Conservation (phyloP, 2,113 vertebrate genomes). For the Heterocephalus glaber region DNA sequence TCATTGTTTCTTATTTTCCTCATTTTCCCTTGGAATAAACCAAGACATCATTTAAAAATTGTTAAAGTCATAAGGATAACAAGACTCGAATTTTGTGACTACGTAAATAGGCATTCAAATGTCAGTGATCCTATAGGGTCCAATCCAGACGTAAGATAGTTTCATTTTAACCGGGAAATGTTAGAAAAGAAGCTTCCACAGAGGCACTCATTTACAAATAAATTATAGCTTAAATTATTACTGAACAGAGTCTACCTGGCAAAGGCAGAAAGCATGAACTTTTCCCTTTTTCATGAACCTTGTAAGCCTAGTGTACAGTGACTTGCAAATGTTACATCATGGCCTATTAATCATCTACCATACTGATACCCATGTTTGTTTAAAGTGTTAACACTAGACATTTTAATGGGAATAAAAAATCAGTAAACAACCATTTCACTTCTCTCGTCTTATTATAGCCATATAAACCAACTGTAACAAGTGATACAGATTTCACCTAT, state of each 20-base stretch:
- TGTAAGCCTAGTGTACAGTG: slow-evolving; percentile 54
- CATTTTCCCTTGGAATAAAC: slow-evolving; percentile 52
- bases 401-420: slow-evolving; percentile 55
- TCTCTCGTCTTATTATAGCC: slow-evolving; percentile 39
- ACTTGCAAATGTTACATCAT: slow-evolving; percentile 44
- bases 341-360: slow-evolving; percentile 51
- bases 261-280: slow-evolving; percentile 45
- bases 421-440: slow-evolving; percentile 58
- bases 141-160: neutral
- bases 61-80: slow-evolving; percentile 47
- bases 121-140: slow-evolving; percentile 20
- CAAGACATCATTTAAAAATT: slow-evolving; percentile 25
- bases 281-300: slow-evolving; percentile 18
- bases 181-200: slow-evolving; percentile 59
- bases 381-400: slow-evolving; percentile 68
- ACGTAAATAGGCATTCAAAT: slow-evolving; percentile 47
- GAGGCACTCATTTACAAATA: slow-evolving; percentile 64
- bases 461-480: slow-evolving; percentile 57
- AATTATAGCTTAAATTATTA: slow-evolving; percentile 69
- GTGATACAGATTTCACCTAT: slow-evolving; percentile 68
- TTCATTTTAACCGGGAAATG: slow-evolving; percentile 51
- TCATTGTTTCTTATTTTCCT: slow-evolving; percentile 53
- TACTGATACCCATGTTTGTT: slow-evolving; percentile 68
- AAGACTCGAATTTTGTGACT: neutral
- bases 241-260: slow-evolving; percentile 35